Evolutionary conservation across 2,888 invertebrate genomes (phyloP), one percentile per base, ranked within the genome.

Genomic region (Melieria crassipennis): DNA sequence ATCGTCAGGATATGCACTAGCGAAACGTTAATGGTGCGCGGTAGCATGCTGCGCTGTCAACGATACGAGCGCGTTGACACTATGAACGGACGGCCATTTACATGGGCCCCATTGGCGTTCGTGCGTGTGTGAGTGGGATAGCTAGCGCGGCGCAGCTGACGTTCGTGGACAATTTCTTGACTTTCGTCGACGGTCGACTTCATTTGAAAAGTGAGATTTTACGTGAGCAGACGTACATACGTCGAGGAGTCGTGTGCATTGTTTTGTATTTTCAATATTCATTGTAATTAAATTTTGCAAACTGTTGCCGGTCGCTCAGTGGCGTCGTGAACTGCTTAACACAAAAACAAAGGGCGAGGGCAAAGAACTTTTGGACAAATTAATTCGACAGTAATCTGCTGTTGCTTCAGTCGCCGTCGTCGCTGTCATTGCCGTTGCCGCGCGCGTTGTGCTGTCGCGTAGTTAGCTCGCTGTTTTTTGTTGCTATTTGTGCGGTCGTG

Each of bases 141-240:
- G 69, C 10, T 63, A 63, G 69, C 7, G 4, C 47, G 60, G 55
- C 13, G 55, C 30, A 48, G 46, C 48, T 56, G 13, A 65, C 56
- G 47, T 64, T 56, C 60, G 64, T 70, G 10, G 63, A 50, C 30
- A 65, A 67, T 65, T 69, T 70, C 60, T 48, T 73, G 48, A 66
- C 58, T 66, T 66, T 58, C 47, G 7, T 65, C 72, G 50, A 48
- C 67, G 72, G 65, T 64, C 72, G 69, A 65, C 73, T 69, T 75
- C 73, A 75, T 76, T 76, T 70, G 68, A 9, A 64, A 70, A 73
- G 67, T 72, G 57, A 57, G 58, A 61, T 73, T 73, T 48, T 56
- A 48, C 42, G 30, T 43, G 74, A 64, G 64, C 55, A 50, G 71
- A 71, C 57, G 75, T 69, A 42, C 43, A 43, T 11, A 60, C 11